Evolutionary conservation across 2,797 vertebrate species (phyloP).

Genomic region (Numenius phaeopus): DNA sequence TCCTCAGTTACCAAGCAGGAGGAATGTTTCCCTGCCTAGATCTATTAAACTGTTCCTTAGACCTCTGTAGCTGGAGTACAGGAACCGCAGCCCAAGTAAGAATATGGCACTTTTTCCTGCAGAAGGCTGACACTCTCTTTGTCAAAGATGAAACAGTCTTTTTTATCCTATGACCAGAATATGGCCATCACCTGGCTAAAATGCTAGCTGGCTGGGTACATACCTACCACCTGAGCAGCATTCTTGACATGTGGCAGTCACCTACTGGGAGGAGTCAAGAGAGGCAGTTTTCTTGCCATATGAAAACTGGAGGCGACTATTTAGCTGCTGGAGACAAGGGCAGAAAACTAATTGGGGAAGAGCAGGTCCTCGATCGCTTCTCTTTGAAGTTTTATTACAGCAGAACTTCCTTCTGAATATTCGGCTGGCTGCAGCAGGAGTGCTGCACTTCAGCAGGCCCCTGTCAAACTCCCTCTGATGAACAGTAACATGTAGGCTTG

Average conservation of each 20-base stretch:
- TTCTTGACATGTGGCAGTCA: neutral
- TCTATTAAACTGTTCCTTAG: neutral
- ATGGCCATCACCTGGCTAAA: neutral
- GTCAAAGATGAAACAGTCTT: neutral
- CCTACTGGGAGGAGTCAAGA: neutral
- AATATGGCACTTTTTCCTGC: neutral
- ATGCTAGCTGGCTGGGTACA: neutral
- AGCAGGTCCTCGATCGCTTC: neutral
- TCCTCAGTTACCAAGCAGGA: slow-evolving; percentile 1
- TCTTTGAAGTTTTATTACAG: slow-evolving; percentile 59
- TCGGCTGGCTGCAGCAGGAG: neutral
- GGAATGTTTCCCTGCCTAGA: slow-evolving; percentile 17
- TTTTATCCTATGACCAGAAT: neutral
- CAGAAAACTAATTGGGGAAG: neutral
- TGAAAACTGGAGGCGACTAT: neutral
- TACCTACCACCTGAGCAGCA: neutral
- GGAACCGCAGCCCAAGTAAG: neutral
- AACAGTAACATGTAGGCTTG: slow-evolving; percentile 33
- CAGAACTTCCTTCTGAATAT: slow-evolving; percentile 39
- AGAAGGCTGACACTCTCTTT: neutral
- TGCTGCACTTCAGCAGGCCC: neutral
- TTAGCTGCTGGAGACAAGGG: neutral
- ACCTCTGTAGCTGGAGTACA: neutral
- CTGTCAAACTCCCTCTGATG: slow-evolving; percentile 20
- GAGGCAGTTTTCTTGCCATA: neutral